These are phyloP conservation scores for Diplazon laetatorius DNA, from an alignment of 2,888 invertebrate genomes.

Conservation along the genomic window DNA sequence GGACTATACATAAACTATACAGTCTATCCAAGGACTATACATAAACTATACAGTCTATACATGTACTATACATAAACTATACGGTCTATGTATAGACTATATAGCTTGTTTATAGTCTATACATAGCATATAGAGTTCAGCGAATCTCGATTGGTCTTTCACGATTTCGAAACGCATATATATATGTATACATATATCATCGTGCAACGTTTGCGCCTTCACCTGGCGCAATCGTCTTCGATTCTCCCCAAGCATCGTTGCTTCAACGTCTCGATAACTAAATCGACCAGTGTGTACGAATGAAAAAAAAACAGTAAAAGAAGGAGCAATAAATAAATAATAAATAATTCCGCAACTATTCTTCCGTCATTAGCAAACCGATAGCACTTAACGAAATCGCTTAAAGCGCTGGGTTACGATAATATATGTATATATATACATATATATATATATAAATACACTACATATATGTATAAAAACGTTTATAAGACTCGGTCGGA, in stretches of 20 bases:
- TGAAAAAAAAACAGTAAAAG: neutral
- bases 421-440: too few species aligned
- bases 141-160: conserved; percentile 4
- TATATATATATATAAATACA: too few species aligned
- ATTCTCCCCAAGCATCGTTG: neutral
- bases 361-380: neutral
- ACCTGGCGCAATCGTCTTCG: conserved; percentile 6
- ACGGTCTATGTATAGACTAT: too few species aligned
- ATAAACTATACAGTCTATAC: too few species aligned
- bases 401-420: conserved; percentile 3
- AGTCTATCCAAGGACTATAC: too few species aligned
- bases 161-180: neutral
- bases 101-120: too few species aligned
- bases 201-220: neutral
- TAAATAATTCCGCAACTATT: neutral
- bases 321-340: too few species aligned
- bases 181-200: too few species aligned
- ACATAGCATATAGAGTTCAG: too few species aligned
- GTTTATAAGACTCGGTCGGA: neutral
- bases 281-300: neutral
- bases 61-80: too few species aligned
- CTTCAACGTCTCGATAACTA: neutral
- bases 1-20: too few species aligned
- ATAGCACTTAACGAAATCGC: conserved; percentile 5
- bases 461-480: too few species aligned